Evolutionary conservation across 2,113 vertebrate species (phyloP), one percentile per base, ranked within the genome.

Genomic region (Chaetorhynchus papuensis): DNA sequence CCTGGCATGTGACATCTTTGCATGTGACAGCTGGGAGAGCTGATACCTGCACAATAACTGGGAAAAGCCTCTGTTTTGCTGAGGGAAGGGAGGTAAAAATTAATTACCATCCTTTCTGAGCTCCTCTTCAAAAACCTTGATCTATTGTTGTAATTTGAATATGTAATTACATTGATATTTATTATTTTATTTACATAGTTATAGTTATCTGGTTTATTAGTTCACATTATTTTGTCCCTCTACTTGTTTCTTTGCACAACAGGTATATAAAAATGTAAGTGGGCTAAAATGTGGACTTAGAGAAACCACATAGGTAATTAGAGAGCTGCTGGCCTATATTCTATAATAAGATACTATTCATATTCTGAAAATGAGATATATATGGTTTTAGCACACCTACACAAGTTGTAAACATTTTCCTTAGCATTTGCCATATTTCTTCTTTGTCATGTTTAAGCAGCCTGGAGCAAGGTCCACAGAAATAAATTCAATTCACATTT

Each of bases 121-220:
- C 37, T 82, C 45, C 20, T 68, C 33, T 68, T 77, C 4, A 1
- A 61, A 74, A 69, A 30, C 6, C 8, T 17, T 0, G 0, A 4
- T 7, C 50, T 76, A 24, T 15, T 65, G 56, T 53, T 75, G 16
- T 30, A 74, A 82, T 56, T 61, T 56, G 65, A 84, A 52, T 11
- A 42, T 63, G 30, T 41, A 22, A 65, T 61, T 10, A 41, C 13
- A 54, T 7, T 35, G 21, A 30, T 45, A 74, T 63, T 63, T 65
- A 52, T 68, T 56, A 41, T 60, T 78, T 60, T 47, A 72, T 54
- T 83, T 59, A 41, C 5, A 33, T 53, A 49, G 26, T 66, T 76
- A 64, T 3, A 26, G 35, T 44, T 70, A 78, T 27, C 37, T 60
- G 5, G 14, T 57, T 72, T 76, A 69, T 69, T 90, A 59, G 11